phyloP scores from a whole-genome alignment of 2,797 vertebrate species.

The Clamator glandarius region DNA sequence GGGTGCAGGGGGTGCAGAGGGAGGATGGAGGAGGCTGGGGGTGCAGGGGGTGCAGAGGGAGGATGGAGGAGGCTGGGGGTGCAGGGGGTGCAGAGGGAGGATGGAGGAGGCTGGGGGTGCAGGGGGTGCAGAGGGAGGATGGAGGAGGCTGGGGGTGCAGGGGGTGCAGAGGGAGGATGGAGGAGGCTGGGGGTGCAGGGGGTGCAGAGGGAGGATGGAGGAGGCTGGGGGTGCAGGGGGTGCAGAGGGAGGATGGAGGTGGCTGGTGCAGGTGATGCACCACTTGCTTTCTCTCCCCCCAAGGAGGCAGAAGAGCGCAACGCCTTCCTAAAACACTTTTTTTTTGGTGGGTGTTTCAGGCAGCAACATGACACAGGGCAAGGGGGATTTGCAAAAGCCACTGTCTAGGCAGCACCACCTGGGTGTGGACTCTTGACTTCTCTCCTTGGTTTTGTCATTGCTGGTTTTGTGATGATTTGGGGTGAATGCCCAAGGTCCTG shows the following conservation, averaged over 20 bases:
- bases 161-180: too few species aligned
- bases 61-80: too few species aligned
- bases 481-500: background rate
- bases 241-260: too few species aligned
- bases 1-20: background rate
- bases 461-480: background rate
- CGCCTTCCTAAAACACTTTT: background rate
- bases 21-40: too few species aligned
- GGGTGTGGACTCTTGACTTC: background rate
- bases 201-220: too few species aligned
- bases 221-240: too few species aligned
- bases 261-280: too few species aligned
- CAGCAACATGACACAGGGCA: background rate
- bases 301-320: background rate
- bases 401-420: rapidly evolving
- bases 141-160: background rate
- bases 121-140: too few species aligned
- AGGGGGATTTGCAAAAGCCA: background rate
- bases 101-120: too few species aligned
- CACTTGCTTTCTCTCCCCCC: background rate
- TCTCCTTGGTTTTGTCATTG: background rate
- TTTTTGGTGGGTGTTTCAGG: background rate
- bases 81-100: too few species aligned
- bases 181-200: background rate
- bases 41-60: too few species aligned